Evolutionary conservation across 2,113 vertebrate genomes (phyloP), one percentile per base, ranked within the genome.

Genomic region (Butastur rufipennis): DNA sequence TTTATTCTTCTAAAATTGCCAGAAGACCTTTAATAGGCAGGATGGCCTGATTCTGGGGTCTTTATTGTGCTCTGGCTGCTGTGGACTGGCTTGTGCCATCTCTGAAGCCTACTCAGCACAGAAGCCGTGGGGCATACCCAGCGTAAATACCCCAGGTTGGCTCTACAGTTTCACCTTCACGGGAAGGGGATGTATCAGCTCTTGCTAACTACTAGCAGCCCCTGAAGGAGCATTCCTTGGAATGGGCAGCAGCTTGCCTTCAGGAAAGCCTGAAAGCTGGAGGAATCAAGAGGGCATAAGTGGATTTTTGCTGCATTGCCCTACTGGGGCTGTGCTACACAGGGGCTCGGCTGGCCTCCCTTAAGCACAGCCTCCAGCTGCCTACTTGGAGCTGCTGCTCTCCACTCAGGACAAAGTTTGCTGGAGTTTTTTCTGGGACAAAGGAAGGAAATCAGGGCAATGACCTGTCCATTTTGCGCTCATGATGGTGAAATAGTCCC

Each of bases 51-150:
- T 95, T 82, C 61, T 80, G 79, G 23, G 32, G 59, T 92, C 10
- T 55, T 42, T 53, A 38, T 42, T 71, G 56, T 75, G 65, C 42
- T 52, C 42, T 65, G 47, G 36, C 68, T 74, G 55, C 65, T 50
- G 42, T 23, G 47, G 53, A 21, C 36, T 62, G 32, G 21, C 32
- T 78, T 71, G 26, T 81, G 32, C 47, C 32, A 22, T 2, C 59
- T 78, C 77, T 40, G 52, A 79, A 84, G 58, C 38, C 36, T 61
- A 18, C 62, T 62, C 20, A 31, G 48, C 1, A 3, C 48, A 68
- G 63, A 62, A 58, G 67, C 71, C 1, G 0, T 18, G 23, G 25
- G 29, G 11, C 0, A 0, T 27, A 68, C 36, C 36, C 71, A 29
- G 25, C 5, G 1, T 2, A 19, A 26, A 36, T 8, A 34, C 22